These are phyloP conservation scores for Cyclopterus lumpus DNA, from an alignment of 2,797 vertebrate species.

Conservation along the genomic window DNA sequence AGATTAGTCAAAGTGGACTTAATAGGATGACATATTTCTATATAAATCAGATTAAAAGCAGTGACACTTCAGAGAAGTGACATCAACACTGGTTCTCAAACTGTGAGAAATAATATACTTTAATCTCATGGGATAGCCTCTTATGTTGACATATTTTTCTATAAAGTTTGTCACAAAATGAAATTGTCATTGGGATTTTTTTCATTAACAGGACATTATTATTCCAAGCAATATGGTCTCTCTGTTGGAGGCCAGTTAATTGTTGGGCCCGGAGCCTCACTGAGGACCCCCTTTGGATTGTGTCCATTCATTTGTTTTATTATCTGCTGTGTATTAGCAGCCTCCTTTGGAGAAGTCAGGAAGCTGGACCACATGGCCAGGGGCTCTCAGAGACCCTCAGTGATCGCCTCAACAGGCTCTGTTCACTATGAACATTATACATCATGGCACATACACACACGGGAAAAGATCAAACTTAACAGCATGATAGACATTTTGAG, in stretches of 20 bases:
- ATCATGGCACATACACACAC: conserved; percentile 73
- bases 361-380: conserved; percentile 86
- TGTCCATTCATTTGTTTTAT: conserved; percentile 91
- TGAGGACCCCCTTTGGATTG: conserved; percentile 75
- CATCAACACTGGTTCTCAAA: conserved; percentile 66
- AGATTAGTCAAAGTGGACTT: conserved; percentile 78
- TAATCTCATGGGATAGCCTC: conserved; percentile 69
- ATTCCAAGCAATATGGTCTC: conserved; percentile 85
- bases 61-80: conserved; percentile 72
- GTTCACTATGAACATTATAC: conserved; percentile 84
- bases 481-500: conserved; percentile 23
- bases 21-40: conserved; percentile 79
- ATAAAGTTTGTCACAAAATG: conserved; percentile 78
- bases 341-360: conserved; percentile 84
- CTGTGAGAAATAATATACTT: conserved; percentile 76
- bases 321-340: conserved; percentile 87
- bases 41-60: conserved; percentile 84
- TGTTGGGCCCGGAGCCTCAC: conserved; percentile 73
- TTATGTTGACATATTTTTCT: conserved; percentile 77
- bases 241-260: conserved; percentile 82
- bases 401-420: conserved; percentile 87
- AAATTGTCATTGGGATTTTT: conserved; percentile 83
- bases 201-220: conserved; percentile 79
- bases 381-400: conserved; percentile 86
- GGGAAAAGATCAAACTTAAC: conserved; percentile 12